Conservation (phyloP, 2,113 vertebrate species). For the Daboia siamensis region DNA sequence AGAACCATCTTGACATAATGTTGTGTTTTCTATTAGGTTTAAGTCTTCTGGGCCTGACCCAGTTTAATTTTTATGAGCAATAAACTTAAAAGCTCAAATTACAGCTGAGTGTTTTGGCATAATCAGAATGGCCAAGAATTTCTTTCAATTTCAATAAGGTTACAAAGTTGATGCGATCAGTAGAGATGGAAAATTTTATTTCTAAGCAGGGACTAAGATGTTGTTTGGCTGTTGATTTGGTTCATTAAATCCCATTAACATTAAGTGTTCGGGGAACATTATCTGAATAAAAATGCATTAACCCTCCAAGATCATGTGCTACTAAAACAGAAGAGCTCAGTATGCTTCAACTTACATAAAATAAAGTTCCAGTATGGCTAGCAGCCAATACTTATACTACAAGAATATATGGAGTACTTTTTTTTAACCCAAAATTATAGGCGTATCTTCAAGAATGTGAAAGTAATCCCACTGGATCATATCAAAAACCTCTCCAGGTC, state of each 20-base stretch:
- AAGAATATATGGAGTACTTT: neutral
- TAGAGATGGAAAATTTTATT: neutral
- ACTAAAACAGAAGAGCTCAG: slow-evolving; percentile 21
- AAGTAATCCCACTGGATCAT: neutral
- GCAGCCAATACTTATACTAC: neutral
- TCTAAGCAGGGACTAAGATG: slow-evolving; percentile 32
- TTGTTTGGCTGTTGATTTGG: slow-evolving; percentile 30
- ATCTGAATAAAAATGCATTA: slow-evolving; percentile 24
- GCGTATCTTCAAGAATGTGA: neutral
- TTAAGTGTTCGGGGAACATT: slow-evolving; percentile 26
- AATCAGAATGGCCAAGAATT: slow-evolving; percentile 6
- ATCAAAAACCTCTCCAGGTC: neutral
- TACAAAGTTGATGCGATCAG: slow-evolving; percentile 17
- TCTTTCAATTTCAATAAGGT: slow-evolving; percentile 25
- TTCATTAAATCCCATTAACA: slow-evolving; percentile 33
- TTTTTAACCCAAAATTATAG: neutral
- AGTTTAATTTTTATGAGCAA: slow-evolving; percentile 52
- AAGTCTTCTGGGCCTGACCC: slow-evolving; percentile 32
- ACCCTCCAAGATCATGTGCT: slow-evolving; percentile 14
- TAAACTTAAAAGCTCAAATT: slow-evolving; percentile 39
- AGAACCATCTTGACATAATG: slow-evolving; percentile 30
- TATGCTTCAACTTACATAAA: slow-evolving; percentile 18
- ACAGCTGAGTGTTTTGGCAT: slow-evolving; percentile 31
- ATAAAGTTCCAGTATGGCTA: neutral
- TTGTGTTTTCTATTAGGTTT: slow-evolving; percentile 45